Evolutionary conservation across 1,140 invertebrate species (phyloP), one percentile per base, ranked within the genome.

Genomic region (Phymorhynchus buccinoides): DNA sequence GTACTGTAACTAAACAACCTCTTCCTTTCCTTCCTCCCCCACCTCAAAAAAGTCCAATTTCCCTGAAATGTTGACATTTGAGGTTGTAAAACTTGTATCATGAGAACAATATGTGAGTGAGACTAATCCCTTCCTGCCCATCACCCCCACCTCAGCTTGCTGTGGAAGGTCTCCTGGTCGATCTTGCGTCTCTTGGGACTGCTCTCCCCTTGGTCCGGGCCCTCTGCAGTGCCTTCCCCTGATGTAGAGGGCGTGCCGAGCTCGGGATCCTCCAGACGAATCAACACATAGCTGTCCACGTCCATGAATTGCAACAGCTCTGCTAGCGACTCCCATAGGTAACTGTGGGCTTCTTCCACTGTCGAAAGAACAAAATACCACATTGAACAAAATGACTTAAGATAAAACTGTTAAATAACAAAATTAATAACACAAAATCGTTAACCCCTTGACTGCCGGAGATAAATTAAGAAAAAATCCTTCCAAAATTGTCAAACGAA

Each of bases 301-400:
- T 88, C 87, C 75, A 93, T 90, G 88, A 93, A 92, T 39, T 93
- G 93, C 86, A 96, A 92, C 82, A 96, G 96, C 89, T 96, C 95
- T 94, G 95, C 95, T 86, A 97, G 94, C 77, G 97, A 96, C 91
- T 96, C 95, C 82, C 96, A 95, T 77, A 97, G 94, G 32, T 89
- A 86, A 30, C 86, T 84, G 39, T 81, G 84, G 35, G 87, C 88
- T 84, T 90, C 87, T 84, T 89, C 90, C 73, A 79, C 91, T 92
- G 82, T 4, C 84, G 86, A n/a, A n/a, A n/a, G n/a, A 52, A 78
- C 62, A 66, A 12, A n/a, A 4, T 12, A 12, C 48, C 9, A 12
- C 48, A 12, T 52, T 22, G 9, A 12, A 52, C 9, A 52, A 52
- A 22, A 22, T 52, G 48, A 52, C 48, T 52, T 12, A 52, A 52